A percentile compares a stretch with the other conserved stretches of the same genome.
These are phyloP conservation scores for Chionodraco myersi DNA, from an alignment of 2,113 vertebrate genomes.

Conservation along the genomic window DNA sequence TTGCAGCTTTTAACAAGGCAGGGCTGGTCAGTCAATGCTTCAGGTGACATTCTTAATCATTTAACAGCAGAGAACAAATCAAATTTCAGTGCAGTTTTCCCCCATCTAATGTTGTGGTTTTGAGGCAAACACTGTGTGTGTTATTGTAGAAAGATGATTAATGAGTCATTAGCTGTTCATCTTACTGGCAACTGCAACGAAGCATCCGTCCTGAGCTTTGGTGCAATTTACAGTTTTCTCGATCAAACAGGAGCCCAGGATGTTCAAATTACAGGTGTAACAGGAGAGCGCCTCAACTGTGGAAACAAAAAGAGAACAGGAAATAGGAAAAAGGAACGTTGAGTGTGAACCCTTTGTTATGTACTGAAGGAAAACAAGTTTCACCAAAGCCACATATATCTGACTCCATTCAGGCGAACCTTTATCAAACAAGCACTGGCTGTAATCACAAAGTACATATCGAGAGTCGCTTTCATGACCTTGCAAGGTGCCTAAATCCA, in stretches of 20 bases:
- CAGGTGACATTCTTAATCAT: not conserved
- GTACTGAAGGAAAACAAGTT: not conserved
- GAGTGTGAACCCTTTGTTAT: not conserved
- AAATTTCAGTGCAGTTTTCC: too few species aligned
- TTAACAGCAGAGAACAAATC: not conserved
- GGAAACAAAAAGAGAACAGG: not conserved
- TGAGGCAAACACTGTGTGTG: not conserved
- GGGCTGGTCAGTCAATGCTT: too few species aligned
- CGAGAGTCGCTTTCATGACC: conserved; percentile 1
- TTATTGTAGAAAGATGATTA: not conserved
- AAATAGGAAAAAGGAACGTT: not conserved
- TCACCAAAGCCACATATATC: not conserved
- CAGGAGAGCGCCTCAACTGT: conserved; percentile 51
- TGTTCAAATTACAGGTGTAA: conserved; percentile 6
- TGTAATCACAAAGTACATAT: conserved; percentile 33
- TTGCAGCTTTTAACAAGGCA: too few species aligned
- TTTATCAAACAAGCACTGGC: conserved; percentile 10
- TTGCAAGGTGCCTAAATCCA: conserved; percentile 34
- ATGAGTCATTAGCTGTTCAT: not conserved
- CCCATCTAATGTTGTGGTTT: not conserved
- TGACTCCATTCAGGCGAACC: not conserved
- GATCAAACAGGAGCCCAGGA: conserved; percentile 17
- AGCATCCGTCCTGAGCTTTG: conserved; percentile 21
- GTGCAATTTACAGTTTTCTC: conserved; percentile 8
- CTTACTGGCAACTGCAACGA: conserved; percentile 23